Base-by-base conservation (phyloP, 2,888 invertebrate species). In the Piscicola geometra region DNA sequence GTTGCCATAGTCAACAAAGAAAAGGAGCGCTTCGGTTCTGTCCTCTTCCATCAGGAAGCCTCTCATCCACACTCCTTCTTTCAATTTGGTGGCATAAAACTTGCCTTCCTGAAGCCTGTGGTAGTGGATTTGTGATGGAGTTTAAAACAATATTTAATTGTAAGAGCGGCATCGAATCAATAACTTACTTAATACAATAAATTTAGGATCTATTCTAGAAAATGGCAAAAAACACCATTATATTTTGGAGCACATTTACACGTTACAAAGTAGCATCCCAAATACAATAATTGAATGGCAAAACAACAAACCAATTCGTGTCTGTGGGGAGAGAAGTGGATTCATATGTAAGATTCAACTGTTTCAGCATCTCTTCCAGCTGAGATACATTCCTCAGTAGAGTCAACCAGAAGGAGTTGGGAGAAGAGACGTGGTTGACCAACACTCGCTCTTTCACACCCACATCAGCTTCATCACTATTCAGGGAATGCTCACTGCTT, bases 1-100 rank as follows among this genome's bases (percentile, higher is more conserved):
- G 60, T 56, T 18, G 60, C 60, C 60, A 21, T 56, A 56, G 25
- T 56, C 60, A 21, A 56, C 60, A n/a, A 18, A 56, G 25, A 56
- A 56, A 56, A 56, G 9, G 25, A 5, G 12, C 3, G n/a, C 15
- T 9, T 5, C 5, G 25, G 60, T 15, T 5, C 3, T 15, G 3
- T 5, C 5, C 21, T 15, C 5, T 3, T 56, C 60, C 21, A 56
- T 5, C 21, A 56, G n/a, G n/a, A 9, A 56, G 25, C 60, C 60
- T 56, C 60, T 18, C 60, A 18, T 56, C 60, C 60, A 56, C 5
- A 21, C 60, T n/a, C n/a, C 60, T 5, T 18, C 5, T 56, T 9
- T 15, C 21, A 21, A 25, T 15, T 56, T 9, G 3, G 3, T 3
- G 5, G 5, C 12, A 56, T 15, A 56, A 5, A 25, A 56, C 21